These are phyloP conservation scores for Glandiceps talaboti DNA, from an alignment of 53 echinoderm and acorn worm genomes.

Conservation along the genomic window DNA sequence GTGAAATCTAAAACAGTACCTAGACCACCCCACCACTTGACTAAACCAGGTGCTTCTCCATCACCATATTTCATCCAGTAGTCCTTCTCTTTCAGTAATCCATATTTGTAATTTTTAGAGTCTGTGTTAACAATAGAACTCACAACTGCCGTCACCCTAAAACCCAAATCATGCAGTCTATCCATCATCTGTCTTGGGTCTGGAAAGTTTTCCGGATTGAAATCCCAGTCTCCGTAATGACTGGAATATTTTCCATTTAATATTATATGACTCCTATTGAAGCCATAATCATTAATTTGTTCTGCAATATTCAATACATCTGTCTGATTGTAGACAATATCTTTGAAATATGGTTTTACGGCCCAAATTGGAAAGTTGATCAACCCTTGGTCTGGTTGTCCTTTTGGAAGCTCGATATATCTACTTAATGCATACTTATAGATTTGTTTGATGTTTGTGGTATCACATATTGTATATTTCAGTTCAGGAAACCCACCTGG, in stretches of 20 bases:
- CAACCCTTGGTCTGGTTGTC: conserved; percentile 53
- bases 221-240: conserved; percentile 45
- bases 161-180: conserved; percentile 41
- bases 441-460: conserved; percentile 33
- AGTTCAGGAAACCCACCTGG: conserved; percentile 31
- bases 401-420: conserved; percentile 30
- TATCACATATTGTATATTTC: conserved; percentile 57
- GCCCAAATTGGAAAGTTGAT: conserved; percentile 76
- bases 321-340: conserved; percentile 27
- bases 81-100: conserved; percentile 8
- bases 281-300: conserved; percentile 32
- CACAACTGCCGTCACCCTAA: conserved; percentile 39
- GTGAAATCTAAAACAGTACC: conserved; percentile 46
- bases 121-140: conserved; percentile 63
- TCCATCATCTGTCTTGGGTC: conserved; percentile 39
- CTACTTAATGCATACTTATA: conserved; percentile 38
- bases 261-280: conserved; percentile 60
- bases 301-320: conserved; percentile 40
- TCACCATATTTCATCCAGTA: conserved; percentile 44
- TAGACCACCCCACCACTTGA: conserved; percentile 62
- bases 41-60: conserved; percentile 46
- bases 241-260: conserved; percentile 59
- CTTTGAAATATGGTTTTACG: conserved; percentile 42
- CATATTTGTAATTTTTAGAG: conserved; percentile 38
- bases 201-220: conserved; percentile 44